A percentile compares a stretch with the other conserved stretches of the same genome.
Conservation (phyloP, 2,113 vertebrate species). For the Ursus arctos region DNA sequence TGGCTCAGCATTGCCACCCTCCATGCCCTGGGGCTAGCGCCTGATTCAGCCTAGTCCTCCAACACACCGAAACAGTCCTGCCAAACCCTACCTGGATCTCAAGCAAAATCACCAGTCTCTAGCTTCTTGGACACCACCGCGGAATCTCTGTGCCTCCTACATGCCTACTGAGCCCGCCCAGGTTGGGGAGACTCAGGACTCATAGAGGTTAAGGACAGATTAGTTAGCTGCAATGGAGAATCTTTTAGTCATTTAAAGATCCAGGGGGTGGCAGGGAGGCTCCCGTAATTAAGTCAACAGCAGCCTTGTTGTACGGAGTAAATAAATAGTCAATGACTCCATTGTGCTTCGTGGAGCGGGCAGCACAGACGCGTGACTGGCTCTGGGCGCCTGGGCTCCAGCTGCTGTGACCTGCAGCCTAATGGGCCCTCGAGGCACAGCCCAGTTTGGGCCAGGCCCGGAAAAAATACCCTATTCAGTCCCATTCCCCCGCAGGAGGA, state of each 20-base stretch:
- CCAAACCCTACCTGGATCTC: not conserved
- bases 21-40: not conserved
- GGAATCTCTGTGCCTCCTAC: not conserved
- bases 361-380: constrained; percentile 81
- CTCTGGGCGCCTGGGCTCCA: constrained; percentile 82
- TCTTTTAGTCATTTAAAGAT: constrained; percentile 71
- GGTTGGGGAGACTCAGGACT: not conserved
- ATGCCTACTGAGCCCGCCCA: not conserved
- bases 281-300: constrained; percentile 90
- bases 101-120: not conserved
- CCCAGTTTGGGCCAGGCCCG: constrained; percentile 79
- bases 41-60: not conserved
- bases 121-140: not conserved
- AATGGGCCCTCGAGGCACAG: constrained; percentile 85
- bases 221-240: not conserved
- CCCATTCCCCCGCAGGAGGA: not conserved
- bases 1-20: not conserved
- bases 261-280: constrained; percentile 79
- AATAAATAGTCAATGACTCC: constrained; percentile 95
- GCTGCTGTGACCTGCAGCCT: constrained; percentile 91
- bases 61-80: not conserved
- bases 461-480: constrained; percentile 57
- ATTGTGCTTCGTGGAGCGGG: constrained; percentile 88
- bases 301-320: constrained; percentile 91
- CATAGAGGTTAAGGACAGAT: constrained; percentile 20